Evolutionary conservation across 2,797 vertebrate genomes (phyloP).

Genomic region (Acanthurus lineatus): DNA sequence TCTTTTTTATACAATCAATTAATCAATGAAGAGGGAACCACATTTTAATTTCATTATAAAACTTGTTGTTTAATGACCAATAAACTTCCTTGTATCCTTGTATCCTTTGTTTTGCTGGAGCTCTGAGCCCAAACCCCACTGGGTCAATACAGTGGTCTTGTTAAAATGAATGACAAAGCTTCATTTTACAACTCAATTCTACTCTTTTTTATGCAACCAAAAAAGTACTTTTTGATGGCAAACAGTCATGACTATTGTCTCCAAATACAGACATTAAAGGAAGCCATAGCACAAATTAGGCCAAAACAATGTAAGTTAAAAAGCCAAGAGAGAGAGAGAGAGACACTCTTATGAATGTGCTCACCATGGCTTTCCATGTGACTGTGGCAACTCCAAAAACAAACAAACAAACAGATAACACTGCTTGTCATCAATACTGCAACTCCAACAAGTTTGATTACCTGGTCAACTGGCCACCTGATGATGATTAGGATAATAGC

Average conservation of each 20-base stretch:
- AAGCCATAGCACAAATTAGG: not conserved
- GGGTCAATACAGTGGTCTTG: not conserved
- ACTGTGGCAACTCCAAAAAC: not conserved
- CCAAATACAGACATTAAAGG: too few species aligned
- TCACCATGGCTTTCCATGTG: not conserved
- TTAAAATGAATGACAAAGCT: not conserved
- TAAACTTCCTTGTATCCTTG: too few species aligned
- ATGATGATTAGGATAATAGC: not conserved
- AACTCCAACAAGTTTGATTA: not conserved
- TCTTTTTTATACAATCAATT: too few species aligned
- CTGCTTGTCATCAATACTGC: not conserved
- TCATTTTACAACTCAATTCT: not conserved
- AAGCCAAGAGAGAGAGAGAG: not conserved
- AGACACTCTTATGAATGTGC: not conserved
- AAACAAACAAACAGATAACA: not conserved
- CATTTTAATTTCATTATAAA: too few species aligned
- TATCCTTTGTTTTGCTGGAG: too few species aligned
- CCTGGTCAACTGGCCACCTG: not conserved
- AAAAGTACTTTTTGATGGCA: not conserved
- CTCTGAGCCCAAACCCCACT: not conserved
- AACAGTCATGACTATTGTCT: not conserved
- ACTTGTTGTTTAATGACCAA: too few species aligned
- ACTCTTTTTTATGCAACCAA: not conserved
- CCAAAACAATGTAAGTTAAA: too few species aligned
- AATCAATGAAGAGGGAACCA: too few species aligned